Evolutionary conservation across 2,888 invertebrate species (phyloP), one percentile per base, ranked within the genome.

Genomic region (Ectobius pallidus): DNA sequence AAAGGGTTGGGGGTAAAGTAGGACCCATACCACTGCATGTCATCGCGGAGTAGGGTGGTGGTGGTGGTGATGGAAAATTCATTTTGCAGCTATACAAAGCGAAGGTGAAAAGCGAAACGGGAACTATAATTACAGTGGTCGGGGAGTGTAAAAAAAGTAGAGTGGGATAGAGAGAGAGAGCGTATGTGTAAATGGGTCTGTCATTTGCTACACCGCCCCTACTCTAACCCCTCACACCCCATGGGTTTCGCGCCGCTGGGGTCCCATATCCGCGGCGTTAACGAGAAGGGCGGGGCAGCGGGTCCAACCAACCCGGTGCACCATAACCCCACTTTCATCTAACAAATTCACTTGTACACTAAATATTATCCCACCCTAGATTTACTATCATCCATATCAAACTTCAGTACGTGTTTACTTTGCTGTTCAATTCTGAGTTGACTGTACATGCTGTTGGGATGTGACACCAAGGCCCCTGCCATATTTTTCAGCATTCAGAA

Each of bases 101-200:
- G 44, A 46, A 65, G 65, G 65, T 65, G 65, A 65, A 65, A 65
- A 65, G 65, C 65, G 65, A 46, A 65, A 65, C 65, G 65, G 44
- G 44, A 46, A 65, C 44, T 65, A 65, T 65, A 65, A 65, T 65
- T 65, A 65, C 65, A 65, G 65, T 30, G 65, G 65, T 65, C 30
- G 65, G 65, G 46, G 65, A 65, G 65, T 65, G 65, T 65, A 65
- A 65, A 65, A 55, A 65, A 44, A 44, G 27, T 25, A 65, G 65
- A 44, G 58, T 46, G 46, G 18, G 46, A 46, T 46, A 61, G 42
- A 65, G 65, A 65, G 65, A 65, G 65, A 42, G 65, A 18, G 65
- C 30, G 65, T 65, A 46, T 65, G 61, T 70, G 58, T 58, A 70
- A 70, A 70, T 70, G 70, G 70, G 58, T 58, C 70, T 70, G 70